A percentile compares a stretch with the other conserved stretches of the same genome.
phyloP scores from a whole-genome alignment of 2,113 vertebrate genomes.

The Oxyura jamaicensis region DNA sequence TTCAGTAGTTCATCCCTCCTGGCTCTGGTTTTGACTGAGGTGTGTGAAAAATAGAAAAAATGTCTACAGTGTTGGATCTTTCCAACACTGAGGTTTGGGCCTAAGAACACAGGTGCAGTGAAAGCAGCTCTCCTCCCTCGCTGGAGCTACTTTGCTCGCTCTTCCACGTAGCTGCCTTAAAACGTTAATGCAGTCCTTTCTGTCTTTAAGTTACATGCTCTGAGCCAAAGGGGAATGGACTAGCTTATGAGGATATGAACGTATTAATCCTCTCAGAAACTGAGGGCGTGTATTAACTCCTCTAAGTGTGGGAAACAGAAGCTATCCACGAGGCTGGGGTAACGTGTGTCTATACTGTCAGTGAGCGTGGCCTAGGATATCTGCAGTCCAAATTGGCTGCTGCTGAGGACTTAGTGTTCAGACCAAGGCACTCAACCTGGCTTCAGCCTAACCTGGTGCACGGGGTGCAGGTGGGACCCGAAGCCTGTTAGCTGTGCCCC shows the following conservation, averaged over 20 bases:
- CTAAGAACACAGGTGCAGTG: not conserved
- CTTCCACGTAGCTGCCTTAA: not conserved
- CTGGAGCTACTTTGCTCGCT: not conserved
- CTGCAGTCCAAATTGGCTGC: not conserved
- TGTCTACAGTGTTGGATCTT: not conserved
- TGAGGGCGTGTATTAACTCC: not conserved
- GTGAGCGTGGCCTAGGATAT: rapidly evolving
- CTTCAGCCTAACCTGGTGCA: rapidly evolving
- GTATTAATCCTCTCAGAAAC: not conserved
- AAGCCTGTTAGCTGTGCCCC: rapidly evolving
- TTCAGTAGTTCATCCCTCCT: not conserved
- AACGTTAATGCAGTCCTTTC: not conserved
- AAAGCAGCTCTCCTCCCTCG: not conserved
- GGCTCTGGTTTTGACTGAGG: not conserved
- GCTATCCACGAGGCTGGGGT: not conserved
- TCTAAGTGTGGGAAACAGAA: not conserved
- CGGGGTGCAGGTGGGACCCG: not conserved
- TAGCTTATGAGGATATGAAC: not conserved
- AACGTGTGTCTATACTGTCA: not conserved
- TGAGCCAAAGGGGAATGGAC: not conserved
- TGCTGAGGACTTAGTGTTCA: not conserved
- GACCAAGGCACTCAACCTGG: rapidly evolving
- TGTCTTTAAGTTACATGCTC: not conserved
- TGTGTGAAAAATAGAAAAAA: not conserved
- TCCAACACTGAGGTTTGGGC: not conserved